Base-by-base conservation (phyloP, 2,113 vertebrate genomes). In the Rhagologus leucostigma region DNA sequence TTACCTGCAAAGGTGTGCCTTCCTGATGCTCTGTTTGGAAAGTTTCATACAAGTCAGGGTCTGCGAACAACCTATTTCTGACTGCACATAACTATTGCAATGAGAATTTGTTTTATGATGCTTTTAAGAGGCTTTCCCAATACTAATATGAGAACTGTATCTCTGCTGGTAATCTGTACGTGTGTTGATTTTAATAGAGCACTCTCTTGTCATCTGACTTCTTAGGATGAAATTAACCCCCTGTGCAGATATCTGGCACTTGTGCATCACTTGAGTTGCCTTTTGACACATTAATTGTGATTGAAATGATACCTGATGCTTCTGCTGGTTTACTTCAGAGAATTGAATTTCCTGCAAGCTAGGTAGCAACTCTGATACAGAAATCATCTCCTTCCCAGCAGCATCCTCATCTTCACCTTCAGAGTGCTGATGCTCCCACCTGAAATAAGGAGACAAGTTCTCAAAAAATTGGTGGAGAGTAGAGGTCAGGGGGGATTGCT, bases 141-240 rank as follows among this genome's bases (percentile, higher is more conserved):
- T 79, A 39, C 27, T 77, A 41, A 74, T 12, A 52, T 16, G 19
- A 79, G 69, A 81, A 56, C 47, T 46, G 1, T 59, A 44, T 74
- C 65, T 84, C 6, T 84, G 85, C 83, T 92, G 88, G 69, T 62
- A 79, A 86, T 91, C 83, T 81, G 56, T 68, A 42, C 60, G n/a
- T 78, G 53, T 81, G 68, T 90, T 93, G 76, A 84, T 81, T 96
- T 95, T 94, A 80, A 85, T 81, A 49, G 80, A 92, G 79, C 65
- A 33, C 83, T 71, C 52, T 86, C 85, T 70, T 86, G 44, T 71
- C 47, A 84, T 89, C 75, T 89, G 76, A 73, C 65, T 75, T 64
- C 73, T 93, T 63, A 68, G 41, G 93, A 93, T 79, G 52, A 87
- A 94, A 96, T 96, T 94, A 93, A 84, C 86, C 83, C 90, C 90